phyloP scores from a whole-genome alignment of 2,113 vertebrate species.

The Acrocephalus kingi region DNA sequence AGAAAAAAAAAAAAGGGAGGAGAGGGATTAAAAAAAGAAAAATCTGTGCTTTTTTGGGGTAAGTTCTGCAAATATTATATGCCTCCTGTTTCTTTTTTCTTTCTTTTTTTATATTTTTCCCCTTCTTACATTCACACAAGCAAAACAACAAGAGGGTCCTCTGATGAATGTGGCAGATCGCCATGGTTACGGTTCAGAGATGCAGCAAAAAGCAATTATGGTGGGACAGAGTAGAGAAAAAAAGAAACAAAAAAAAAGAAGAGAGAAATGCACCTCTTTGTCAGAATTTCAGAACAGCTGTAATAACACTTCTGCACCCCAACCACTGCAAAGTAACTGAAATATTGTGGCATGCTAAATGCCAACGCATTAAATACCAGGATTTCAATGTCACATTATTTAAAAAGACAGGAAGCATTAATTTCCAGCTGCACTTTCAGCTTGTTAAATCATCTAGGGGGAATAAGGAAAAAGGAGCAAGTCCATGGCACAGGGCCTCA shows the following conservation, averaged over 20 bases:
- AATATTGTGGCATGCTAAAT: conserved; percentile 83
- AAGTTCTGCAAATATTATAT: conserved; percentile 73
- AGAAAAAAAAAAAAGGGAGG: too few species aligned
- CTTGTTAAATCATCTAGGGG: conserved; percentile 68
- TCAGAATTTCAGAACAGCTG: conserved; percentile 88
- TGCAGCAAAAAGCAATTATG: conserved; percentile 86
- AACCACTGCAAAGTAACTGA: conserved; percentile 82
- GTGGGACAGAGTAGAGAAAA: conserved; percentile 66
- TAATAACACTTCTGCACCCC: conserved; percentile 82
- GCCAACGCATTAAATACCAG: conserved; percentile 73
- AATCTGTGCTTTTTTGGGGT: conserved; percentile 8
- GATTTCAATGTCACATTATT: conserved; percentile 81
- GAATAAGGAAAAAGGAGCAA: conserved; percentile 58
- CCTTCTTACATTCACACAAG: conserved; percentile 69
- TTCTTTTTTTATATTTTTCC: neutral
- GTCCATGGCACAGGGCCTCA: conserved; percentile 53
- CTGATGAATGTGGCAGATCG: conserved; percentile 81
- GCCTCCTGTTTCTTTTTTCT: conserved; percentile 30
- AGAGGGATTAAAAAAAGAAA: neutral
- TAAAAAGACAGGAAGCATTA: conserved; percentile 82
- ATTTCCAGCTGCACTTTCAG: conserved; percentile 77
- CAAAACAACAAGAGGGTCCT: conserved; percentile 84
- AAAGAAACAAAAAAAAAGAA: neutral
- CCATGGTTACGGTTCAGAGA: conserved; percentile 88
- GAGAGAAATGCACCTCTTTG: conserved; percentile 83